Conservation (phyloP, 1,140 invertebrate genomes). For the Aphidius ervi region DNA sequence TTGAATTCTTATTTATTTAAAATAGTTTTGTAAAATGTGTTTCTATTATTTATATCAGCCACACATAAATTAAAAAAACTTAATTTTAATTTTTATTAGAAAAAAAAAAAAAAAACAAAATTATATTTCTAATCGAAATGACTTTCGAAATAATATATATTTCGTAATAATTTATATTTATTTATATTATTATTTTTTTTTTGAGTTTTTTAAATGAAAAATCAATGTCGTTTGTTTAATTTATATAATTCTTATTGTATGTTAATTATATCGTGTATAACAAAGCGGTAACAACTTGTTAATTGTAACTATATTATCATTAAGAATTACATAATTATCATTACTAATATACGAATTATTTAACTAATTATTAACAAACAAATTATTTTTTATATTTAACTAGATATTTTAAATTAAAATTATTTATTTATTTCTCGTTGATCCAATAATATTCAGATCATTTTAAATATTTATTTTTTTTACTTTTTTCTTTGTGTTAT, state of each 20-base stretch:
- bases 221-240: conserved; percentile 45
- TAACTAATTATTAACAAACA: conserved; percentile 40
- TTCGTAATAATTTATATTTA: conserved; percentile 11
- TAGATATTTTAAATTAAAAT: conserved; percentile 13
- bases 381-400: conserved; percentile 23
- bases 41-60: no score
- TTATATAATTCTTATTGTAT: conserved; percentile 44
- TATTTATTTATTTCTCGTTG: conserved; percentile 15
- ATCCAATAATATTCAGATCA: conserved; percentile 5
- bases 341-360: conserved; percentile 47
- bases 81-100: not conserved
- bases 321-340: conserved; percentile 50
- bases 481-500: conserved; percentile 28
- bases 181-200: conserved; percentile 29
- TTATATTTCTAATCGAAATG: not conserved
- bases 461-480: conserved; percentile 13
- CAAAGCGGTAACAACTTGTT: conserved; percentile 52
- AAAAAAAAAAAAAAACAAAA: not conserved
- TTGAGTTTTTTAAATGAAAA: conserved; percentile 41
- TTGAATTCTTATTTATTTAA: conserved; percentile 49
- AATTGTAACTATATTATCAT: conserved; percentile 47
- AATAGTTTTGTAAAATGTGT: conserved; percentile 45
- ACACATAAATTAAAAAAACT: not conserved
- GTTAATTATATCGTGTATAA: conserved; percentile 52
- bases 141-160: not conserved